Evolutionary conservation across 2,797 vertebrate species (phyloP).

Genomic region (Furcifer pardalis): DNA sequence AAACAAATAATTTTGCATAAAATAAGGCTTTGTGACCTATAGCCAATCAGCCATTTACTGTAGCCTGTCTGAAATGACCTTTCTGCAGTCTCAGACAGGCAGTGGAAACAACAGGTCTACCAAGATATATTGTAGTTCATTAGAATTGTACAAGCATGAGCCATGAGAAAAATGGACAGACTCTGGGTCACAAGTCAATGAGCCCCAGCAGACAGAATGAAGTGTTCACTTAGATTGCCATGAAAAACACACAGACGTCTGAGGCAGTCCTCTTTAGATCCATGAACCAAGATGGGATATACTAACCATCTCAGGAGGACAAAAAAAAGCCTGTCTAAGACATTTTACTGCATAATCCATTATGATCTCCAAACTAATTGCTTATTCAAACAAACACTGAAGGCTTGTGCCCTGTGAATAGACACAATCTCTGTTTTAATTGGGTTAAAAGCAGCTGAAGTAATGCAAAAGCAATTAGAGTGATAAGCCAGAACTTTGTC

Average conservation of each 20-base stretch:
- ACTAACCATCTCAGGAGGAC: neutral
- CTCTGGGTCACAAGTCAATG: neutral
- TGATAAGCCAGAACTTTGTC: slow-evolving; percentile 52
- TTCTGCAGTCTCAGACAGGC: neutral
- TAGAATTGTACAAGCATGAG: neutral
- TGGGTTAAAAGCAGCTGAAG: slow-evolving; percentile 46
- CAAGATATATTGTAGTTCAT: neutral
- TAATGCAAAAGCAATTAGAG: slow-evolving; percentile 56
- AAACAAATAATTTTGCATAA: neutral
- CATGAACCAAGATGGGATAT: neutral
- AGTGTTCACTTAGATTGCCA: neutral
- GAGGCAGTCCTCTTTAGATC: neutral
- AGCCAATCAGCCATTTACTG: neutral
- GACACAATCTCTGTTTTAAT: slow-evolving; percentile 28
- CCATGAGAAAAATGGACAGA: neutral
- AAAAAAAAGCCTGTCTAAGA: slow-evolving; percentile 10
- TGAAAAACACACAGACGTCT: neutral
- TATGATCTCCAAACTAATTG: slow-evolving; percentile 47
- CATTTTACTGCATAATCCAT: slow-evolving; percentile 45
- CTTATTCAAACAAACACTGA: slow-evolving; percentile 54
- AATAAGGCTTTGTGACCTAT: neutral
- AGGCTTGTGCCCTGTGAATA: slow-evolving; percentile 52
- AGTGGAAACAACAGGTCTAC: neutral
- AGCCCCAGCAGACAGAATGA: neutral
- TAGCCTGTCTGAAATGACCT: neutral